Base-by-base conservation (phyloP, 2,888 invertebrate species). In the Euplagia quadripunctaria region DNA sequence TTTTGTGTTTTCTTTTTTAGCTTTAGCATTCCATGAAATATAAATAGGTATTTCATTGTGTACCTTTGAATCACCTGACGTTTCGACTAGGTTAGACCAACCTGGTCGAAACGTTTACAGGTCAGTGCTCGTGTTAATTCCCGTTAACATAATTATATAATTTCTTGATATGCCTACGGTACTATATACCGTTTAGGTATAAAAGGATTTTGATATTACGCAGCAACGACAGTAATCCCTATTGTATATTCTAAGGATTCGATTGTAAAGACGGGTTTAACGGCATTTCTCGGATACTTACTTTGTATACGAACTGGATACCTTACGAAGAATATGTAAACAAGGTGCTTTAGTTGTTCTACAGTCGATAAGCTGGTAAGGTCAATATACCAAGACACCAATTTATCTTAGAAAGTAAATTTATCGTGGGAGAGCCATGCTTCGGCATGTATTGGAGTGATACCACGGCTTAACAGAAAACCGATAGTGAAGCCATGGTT, bases 191-290 rank as follows among this genome's bases (percentile, higher is more conserved):
- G n/a, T n/a, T n/a, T n/a, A n/a, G n/a, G n/a, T n/a, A n/a, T n/a
- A n/a, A n/a, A n/a, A 49, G 46, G 16, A 14, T 51, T 67, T 67
- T 51, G 49, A 31, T 49, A 52, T 52, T 51, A 42, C 12, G 31
- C n/a, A 31, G 17, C 41, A 9, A 17, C n/a, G 68, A 11, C 20
- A 42, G 42, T 55, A 55, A 41, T 55, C 55, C 66, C 49, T 66
- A 20, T 49, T 66, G 31, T 66, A 49, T 49, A 46, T 49, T 20
- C 66, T 12, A 49, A 66, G 49, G 46, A 43, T 66, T 66, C 66
- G 49, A 66, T 49, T 49, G 9, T 16, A 49, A n/a, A 20, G 31
- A 66, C 16, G 49, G 41, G n/a, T 64, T 64, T 16, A 46, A 66
- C 49, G 8, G 46, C 66, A 31, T 61, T 14, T 61, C 31, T 20